Evolutionary conservation across 2,888 invertebrate species (phyloP), one percentile per base, ranked within the genome.

Genomic region (Apantesis nais): DNA sequence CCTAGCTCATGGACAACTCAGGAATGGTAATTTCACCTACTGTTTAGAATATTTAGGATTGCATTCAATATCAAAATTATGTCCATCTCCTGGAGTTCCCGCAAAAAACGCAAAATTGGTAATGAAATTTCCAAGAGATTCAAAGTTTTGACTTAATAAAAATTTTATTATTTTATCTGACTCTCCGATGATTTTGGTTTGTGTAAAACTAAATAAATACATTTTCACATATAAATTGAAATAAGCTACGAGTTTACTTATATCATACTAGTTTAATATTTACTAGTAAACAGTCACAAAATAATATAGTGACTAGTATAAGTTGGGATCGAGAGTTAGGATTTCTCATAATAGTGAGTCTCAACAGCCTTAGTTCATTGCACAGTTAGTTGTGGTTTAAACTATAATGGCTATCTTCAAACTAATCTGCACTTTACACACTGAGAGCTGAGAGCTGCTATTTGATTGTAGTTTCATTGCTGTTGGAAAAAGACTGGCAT

Each of bases 281-380:
- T 58, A 41, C 62, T 25, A 62, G 25, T 62, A 58, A 58, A 58
- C 62, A 41, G 29, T 63, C 37, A 63, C 39, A n/a, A 29, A n/a
- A 63, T 41, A 63, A 48, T 25, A 29, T 44, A 63, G 29, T 25
- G 41, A 41, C 62, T 62, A 41, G 29, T 63, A 63, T 39, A 63
- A 29, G 19, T 44, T 62, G 41, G 63, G 19, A 44, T 29, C 29
- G 16, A 41, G 25, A 41, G 19, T 63, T 63, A 25, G 25, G 41
- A 25, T 7, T 58, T 4, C 29, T 14, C 12, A 58, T 25, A 58
- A 14, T 58, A 29, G 4, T 29, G 16, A 29, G 14, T 29, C 25
- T 55, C 14, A 19, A 19, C 44, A 44, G 16, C 12, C 44, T 44
- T 44, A 44, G 44, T 14, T 55, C 5, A 14, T 14, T 9, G 25